Conservation (phyloP, 2,888 invertebrate genomes). For the Pterostichus niger region DNA sequence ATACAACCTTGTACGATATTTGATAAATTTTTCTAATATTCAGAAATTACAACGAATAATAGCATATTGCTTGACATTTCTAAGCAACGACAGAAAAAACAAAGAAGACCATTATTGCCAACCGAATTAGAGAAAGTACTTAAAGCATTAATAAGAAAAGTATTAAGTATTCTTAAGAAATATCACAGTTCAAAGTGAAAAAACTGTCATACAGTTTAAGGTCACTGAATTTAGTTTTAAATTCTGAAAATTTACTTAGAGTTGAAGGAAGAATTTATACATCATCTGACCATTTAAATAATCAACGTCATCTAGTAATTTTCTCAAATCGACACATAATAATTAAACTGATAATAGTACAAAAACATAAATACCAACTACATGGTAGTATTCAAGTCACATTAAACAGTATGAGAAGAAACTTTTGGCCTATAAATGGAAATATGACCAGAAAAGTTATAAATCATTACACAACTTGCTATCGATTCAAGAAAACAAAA, state of each 20-base stretch:
- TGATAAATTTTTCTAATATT: not conserved
- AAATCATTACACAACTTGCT: slow-evolving; percentile 59
- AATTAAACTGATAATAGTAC: not conserved
- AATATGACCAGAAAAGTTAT: slow-evolving; percentile 55
- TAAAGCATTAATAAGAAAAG: not conserved
- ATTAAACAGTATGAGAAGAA: slow-evolving; percentile 41
- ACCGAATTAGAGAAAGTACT: not conserved
- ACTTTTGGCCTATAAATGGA: slow-evolving; percentile 68
- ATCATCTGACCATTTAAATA: not conserved
- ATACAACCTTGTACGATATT: too few relatives aligned
- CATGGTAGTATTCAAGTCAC: slow-evolving; percentile 61
- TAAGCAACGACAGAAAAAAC: not conserved
- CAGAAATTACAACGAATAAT: not conserved
- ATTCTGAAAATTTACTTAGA: not conserved
- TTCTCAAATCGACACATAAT: too few relatives aligned
- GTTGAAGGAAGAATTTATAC: not conserved
- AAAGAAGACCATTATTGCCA: not conserved
- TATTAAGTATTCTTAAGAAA: not conserved
- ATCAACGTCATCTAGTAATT: not conserved
- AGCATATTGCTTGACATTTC: not conserved
- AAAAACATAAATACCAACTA: not conserved
- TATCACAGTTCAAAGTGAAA: not conserved
- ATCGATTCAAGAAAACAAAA: slow-evolving; percentile 15
- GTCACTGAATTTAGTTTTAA: not conserved
- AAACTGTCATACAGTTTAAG: not conserved